Conservation (phyloP, 2,888 invertebrate species). For the Urechis unicinctus region DNA sequence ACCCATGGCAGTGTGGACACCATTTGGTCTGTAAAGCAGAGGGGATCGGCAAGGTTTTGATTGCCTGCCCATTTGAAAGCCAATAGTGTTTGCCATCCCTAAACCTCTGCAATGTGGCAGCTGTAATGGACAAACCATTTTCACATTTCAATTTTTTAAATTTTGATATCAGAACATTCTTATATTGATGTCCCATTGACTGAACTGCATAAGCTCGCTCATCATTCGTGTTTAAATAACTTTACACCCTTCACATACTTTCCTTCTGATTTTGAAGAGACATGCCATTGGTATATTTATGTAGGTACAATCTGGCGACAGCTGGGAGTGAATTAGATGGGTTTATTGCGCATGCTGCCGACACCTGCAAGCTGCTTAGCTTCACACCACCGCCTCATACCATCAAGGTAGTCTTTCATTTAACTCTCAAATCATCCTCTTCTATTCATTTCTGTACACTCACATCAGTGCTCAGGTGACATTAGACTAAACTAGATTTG, state of each 20-base stretch:
- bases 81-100: slow-evolving; percentile 32
- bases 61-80: slow-evolving; percentile 43
- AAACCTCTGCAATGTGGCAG: too few species aligned
- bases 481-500: too few species aligned
- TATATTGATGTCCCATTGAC: too few species aligned
- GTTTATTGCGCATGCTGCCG: slow-evolving; percentile 38
- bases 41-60: slow-evolving; percentile 29
- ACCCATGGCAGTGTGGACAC: slow-evolving; percentile 6
- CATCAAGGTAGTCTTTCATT: slow-evolving; percentile 28
- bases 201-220: too few species aligned
- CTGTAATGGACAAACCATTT: too few species aligned
- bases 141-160: too few species aligned
- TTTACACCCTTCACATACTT: not conserved
- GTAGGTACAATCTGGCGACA: slow-evolving; percentile 36
- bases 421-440: too few species aligned
- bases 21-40: slow-evolving; percentile 27
- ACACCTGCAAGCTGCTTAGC: slow-evolving; percentile 28
- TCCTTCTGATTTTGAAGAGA: not conserved
- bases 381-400: slow-evolving; percentile 36
- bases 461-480: too few species aligned
- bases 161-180: too few species aligned
- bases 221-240: too few species aligned
- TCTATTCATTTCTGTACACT: too few species aligned
- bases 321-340: slow-evolving; percentile 35
- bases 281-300: too few species aligned